Evolutionary conservation across 2,888 invertebrate species (phyloP), one percentile per base, ranked within the genome.

Genomic region (Parnassius smintheus): DNA sequence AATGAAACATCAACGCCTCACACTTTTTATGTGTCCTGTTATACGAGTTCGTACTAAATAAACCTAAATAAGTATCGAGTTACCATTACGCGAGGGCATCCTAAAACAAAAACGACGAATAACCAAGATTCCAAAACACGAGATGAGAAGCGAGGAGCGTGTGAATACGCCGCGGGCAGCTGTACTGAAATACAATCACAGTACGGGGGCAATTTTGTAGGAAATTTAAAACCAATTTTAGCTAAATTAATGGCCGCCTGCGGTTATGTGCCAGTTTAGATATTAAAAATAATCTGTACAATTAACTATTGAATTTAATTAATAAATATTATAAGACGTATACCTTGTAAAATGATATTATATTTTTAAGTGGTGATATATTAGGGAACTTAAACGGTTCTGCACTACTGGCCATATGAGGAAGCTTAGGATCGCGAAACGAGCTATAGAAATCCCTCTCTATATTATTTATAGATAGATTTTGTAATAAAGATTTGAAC

Each of bases 81-180:
- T 59, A 55, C 62, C 62, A 22, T 25, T 25, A 41, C 44, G 42
- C 51, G 42, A 57, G 53, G 49, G 55, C 58, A 59, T 62, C 64
- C 64, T 52, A 64, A 63, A 54, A 58, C 49, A 63, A 63, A 59
- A 55, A 50, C 25, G 8, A 44, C 46, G 53, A 62, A 56, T 56
- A 59, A 59, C 46, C 35, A 22, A 59, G 55, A 62, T 50, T 51
- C 51, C 63, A 59, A 59, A 63, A 63, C 63, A 51, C 46, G 53
- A 41, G 46, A 44, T 13, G 25, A 54, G 48, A 53, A 25, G 12
- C 42, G 59, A 22, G 56, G 35, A 48, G 56, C 66, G 68, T 69
- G 68, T 66, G 68, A 69, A 66, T 56, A 35, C 9, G 67, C 68
- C 68, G 46, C 56, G 42, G 66, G 67, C 59, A 42, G 44, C n/a